These are phyloP conservation scores for Ligdia adustata DNA, from an alignment of 2,888 invertebrate species.

Conservation along the genomic window DNA sequence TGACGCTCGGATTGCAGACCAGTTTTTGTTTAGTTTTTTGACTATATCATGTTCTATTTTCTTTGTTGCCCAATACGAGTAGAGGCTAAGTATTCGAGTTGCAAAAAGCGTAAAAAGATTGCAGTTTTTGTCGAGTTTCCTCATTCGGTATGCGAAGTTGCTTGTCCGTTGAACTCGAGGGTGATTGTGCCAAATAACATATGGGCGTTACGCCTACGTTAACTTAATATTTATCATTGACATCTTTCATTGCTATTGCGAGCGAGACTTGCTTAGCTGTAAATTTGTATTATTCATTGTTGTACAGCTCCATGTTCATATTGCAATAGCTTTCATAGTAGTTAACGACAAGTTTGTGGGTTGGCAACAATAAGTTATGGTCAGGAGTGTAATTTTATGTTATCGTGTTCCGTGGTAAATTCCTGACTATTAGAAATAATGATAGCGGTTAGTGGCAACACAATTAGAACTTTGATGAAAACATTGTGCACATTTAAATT, in stretches of 20 bases:
- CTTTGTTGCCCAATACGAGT: conserved; percentile 27
- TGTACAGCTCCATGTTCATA: conserved; percentile 2
- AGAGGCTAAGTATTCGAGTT: conserved; percentile 9
- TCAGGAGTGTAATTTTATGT: too few relatives aligned
- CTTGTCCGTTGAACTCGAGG: conserved; percentile 57
- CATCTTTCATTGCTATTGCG: conserved; percentile 15
- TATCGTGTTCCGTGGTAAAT: too few relatives aligned
- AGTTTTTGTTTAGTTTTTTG: conserved; percentile 36
- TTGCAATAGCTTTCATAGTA: conserved; percentile 7
- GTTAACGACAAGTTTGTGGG: too few relatives aligned
- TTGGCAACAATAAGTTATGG: too few relatives aligned
- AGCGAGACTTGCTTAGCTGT: conserved; percentile 2
- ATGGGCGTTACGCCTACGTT: conserved; percentile 57
- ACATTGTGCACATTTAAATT: too few relatives aligned
- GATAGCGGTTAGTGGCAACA: too few relatives aligned
- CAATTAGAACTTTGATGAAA: too few relatives aligned
- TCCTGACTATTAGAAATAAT: too few relatives aligned
- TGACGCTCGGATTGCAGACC: conserved; percentile 42
- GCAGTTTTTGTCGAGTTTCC: conserved; percentile 39
- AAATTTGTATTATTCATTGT: conserved; percentile 15
- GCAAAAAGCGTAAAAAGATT: conserved; percentile 34
- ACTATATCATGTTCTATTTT: conserved; percentile 32
- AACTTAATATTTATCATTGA: conserved; percentile 44
- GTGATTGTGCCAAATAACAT: conserved; percentile 54
- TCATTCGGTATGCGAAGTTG: conserved; percentile 46